Percentiles rank a stretch among this genome's conserved stretches.
Conservation (phyloP, 2,888 invertebrate species). For the Diogma glabrata region DNA sequence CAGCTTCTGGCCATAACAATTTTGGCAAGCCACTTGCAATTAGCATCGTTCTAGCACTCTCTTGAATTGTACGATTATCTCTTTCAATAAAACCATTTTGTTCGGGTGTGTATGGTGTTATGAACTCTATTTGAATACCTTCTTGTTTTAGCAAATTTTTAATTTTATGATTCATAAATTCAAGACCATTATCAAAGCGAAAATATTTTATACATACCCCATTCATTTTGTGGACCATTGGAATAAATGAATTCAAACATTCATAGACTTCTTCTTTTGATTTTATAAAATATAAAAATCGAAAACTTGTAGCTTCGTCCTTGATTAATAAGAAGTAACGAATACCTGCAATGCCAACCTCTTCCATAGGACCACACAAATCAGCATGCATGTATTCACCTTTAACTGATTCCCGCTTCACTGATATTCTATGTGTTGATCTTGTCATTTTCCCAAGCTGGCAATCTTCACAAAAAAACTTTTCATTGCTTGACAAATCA, state of each 20-base stretch:
- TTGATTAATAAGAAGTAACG: conserved; percentile 14
- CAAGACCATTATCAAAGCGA: conserved; percentile 12
- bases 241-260: not conserved
- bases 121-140: not conserved
- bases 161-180: conserved; percentile 13
- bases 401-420: too few relatives aligned
- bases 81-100: conserved; percentile 23
- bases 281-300: conserved; percentile 8
- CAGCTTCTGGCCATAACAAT: too few relatives aligned
- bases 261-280: not conserved
- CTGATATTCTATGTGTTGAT: not conserved
- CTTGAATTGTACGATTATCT: conserved; percentile 22
- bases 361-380: conserved; percentile 9
- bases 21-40: too few relatives aligned
- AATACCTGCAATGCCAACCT: conserved; percentile 2
- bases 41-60: conserved; percentile 22
- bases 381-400: too few relatives aligned
- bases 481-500: not conserved
- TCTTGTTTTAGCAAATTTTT: not conserved
- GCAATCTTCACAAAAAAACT: not conserved
- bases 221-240: not conserved
- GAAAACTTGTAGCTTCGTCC: conserved; percentile 11
- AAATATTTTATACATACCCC: not conserved
- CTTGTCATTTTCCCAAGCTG: not conserved
- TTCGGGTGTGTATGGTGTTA: conserved; percentile 18